Evolutionary conservation across 2,888 invertebrate genomes (phyloP), one percentile per base, ranked within the genome.

Genomic region (Oscheius myriophilus): DNA sequence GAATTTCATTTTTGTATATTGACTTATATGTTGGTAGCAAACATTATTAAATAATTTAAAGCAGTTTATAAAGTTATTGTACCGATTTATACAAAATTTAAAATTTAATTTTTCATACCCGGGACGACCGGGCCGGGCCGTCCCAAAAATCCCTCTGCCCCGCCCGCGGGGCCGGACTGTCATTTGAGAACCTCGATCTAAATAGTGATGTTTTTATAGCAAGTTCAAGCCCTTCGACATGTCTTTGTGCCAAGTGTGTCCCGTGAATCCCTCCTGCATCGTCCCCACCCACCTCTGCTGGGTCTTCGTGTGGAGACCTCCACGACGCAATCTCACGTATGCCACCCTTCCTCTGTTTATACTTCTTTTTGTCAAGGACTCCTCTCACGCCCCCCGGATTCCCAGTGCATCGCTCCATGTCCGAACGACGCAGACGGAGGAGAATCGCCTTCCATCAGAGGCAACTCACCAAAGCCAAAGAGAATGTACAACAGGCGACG

Each of bases 271-370:
- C 25, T 67, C 67, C 16, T 67, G 67, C 25, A 67, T 61, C 23
- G 67, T 67, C 16, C 61, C 67, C 14, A 67, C 61, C 18, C 67
- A 67, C 43, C 61, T 67, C 21, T 67, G 67, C 52, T 67, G 67
- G 67, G 67, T 67, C n/a, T 67, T 67, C 43, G 54, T 67, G 3
- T 67, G 67, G 67, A 53, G 53, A 52, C 67, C 67, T 41, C 42
- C 61, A 25, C 16, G 41, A 14, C 41, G 18, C 26, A 54, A 52
- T 41, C 18, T 25, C 7, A 52, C 54, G 63, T 63, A 12, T 11
- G 63, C 52, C 33, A 11, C 21, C 23, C 18, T 25, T 1, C 26
- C 25, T 33, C n/a, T n/a, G n/a, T 9, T 45, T 45, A 21, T n/a
- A 45, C 46, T 12, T 6, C 21, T 41, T 16, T 33, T 14, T 33